Evolutionary conservation across 2,797 vertebrate species (phyloP).

Genomic region (Champsocephalus gunnari): DNA sequence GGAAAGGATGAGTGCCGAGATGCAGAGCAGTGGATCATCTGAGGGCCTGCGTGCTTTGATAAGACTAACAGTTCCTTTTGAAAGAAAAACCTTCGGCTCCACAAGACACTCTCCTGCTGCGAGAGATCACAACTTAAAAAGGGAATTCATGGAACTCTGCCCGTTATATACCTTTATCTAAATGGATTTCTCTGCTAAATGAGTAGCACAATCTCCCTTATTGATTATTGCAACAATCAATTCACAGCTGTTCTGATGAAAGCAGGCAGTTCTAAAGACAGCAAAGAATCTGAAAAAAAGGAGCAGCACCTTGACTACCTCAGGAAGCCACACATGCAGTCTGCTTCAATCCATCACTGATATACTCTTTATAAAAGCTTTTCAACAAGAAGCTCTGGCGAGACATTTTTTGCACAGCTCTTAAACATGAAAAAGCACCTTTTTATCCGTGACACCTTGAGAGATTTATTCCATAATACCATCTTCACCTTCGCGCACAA

Average conservation of each 20-base stretch:
- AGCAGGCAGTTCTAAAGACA: not conserved
- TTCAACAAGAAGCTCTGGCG: not conserved
- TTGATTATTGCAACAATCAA: not conserved
- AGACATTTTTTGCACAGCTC: constrained; percentile 13
- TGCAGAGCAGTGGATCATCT: constrained; percentile 32
- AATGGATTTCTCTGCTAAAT: constrained; percentile 21
- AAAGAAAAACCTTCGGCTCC: constrained; percentile 35
- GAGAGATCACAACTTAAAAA: constrained; percentile 39
- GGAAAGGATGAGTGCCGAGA: constrained; percentile 45
- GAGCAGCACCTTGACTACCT: not conserved
- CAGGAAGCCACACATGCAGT: too few relatives aligned
- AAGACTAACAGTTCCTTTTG: constrained; percentile 53
- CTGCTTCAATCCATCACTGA: not conserved
- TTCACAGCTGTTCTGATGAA: not conserved
- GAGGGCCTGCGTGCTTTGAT: constrained; percentile 56
- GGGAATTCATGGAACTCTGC: constrained; percentile 15
- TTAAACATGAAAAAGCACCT: constrained; percentile 4
- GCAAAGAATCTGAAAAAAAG: constrained; percentile 18
- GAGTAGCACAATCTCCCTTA: not conserved
- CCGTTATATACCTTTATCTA: constrained; percentile 25
- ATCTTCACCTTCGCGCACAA: constrained; percentile 10
- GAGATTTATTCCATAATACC: constrained; percentile 23
- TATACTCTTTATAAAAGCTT: constrained; percentile 17
- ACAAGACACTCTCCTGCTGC: constrained; percentile 40
- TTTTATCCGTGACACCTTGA: constrained; percentile 22